Percentiles rank a stretch among this genome's conserved stretches.
These are phyloP conservation scores for Acanthopagrus latus DNA, from an alignment of 2,797 vertebrate genomes.

Conservation along the genomic window DNA sequence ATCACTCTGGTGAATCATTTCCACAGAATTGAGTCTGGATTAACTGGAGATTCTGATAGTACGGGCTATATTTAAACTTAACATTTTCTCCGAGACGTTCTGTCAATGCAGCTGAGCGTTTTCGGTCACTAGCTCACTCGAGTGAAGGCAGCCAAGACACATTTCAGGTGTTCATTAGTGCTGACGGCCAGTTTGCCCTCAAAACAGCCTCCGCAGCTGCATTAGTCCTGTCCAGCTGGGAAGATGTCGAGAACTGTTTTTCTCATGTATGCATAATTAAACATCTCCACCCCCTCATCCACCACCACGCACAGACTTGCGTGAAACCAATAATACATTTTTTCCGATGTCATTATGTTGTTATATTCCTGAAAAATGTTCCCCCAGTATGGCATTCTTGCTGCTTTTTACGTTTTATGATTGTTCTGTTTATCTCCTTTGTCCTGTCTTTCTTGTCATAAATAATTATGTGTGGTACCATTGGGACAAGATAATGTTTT, in stretches of 20 bases:
- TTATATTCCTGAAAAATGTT: slow-evolving; percentile 13
- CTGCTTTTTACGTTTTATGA: slow-evolving; percentile 6
- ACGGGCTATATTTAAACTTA: neutral
- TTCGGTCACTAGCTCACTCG: slow-evolving; percentile 40
- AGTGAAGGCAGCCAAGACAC: slow-evolving; percentile 33
- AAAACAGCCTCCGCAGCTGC: slow-evolving; percentile 56
- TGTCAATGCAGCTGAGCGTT: slow-evolving; percentile 20
- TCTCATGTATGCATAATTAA: slow-evolving; percentile 67
- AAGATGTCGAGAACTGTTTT: slow-evolving; percentile 61
- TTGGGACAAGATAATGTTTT: neutral
- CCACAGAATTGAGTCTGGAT: slow-evolving; percentile 4
- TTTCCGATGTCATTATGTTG: neutral
- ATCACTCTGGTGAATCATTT: neutral
- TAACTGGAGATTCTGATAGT: neutral
- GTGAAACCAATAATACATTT: slow-evolving; percentile 3
- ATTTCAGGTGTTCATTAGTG: slow-evolving; percentile 53
- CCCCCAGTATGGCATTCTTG: slow-evolving; percentile 10
- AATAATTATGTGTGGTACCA: neutral
- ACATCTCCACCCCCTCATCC: slow-evolving; percentile 3
- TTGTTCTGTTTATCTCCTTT: slow-evolving; percentile 14
- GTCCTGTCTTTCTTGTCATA: slow-evolving; percentile 3
- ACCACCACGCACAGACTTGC: slow-evolving; percentile 16
- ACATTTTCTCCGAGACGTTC: neutral
- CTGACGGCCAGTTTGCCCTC: slow-evolving; percentile 45
- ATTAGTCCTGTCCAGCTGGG: slow-evolving; percentile 60